Conservation (phyloP, 2,113 vertebrate species). For the Lynx canadensis region DNA sequence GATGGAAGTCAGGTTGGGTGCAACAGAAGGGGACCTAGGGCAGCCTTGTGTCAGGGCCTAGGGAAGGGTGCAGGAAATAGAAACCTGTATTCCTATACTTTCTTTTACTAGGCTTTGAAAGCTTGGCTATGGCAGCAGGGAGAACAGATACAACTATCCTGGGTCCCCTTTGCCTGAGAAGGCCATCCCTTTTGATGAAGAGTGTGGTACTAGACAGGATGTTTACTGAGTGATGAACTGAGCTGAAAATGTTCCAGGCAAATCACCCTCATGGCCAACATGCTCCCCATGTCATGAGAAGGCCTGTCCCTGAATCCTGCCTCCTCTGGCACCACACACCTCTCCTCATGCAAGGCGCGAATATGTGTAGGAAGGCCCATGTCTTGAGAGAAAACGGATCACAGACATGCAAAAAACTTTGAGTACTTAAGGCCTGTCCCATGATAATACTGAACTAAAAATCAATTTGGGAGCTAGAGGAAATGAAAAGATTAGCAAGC, state of each 20-base stretch:
- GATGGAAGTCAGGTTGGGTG: neutral
- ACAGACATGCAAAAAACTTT: neutral
- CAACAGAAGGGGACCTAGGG: neutral
- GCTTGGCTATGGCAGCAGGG: neutral
- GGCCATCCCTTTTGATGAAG: neutral
- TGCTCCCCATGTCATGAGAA: neutral
- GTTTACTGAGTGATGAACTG: neutral
- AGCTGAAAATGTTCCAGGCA: neutral
- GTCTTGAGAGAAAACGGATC: neutral
- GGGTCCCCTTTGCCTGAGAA: neutral
- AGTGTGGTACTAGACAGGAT: neutral
- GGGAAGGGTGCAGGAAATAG: neutral
- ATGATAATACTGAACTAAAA: neutral
- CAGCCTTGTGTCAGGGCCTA: neutral
- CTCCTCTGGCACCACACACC: neutral
- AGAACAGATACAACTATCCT: neutral
- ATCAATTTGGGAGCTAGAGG: neutral
- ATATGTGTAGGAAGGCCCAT: neutral
- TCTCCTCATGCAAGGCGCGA: neutral
- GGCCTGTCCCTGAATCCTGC: neutral
- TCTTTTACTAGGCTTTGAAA: neutral
- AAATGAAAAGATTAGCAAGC: slow-evolving; percentile 11
- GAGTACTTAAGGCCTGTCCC: neutral
- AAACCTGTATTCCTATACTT: neutral
- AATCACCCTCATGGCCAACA: neutral